Evolutionary conservation across 2,797 vertebrate species (phyloP).

Genomic region (Petrocephalus schoutedeni): DNA sequence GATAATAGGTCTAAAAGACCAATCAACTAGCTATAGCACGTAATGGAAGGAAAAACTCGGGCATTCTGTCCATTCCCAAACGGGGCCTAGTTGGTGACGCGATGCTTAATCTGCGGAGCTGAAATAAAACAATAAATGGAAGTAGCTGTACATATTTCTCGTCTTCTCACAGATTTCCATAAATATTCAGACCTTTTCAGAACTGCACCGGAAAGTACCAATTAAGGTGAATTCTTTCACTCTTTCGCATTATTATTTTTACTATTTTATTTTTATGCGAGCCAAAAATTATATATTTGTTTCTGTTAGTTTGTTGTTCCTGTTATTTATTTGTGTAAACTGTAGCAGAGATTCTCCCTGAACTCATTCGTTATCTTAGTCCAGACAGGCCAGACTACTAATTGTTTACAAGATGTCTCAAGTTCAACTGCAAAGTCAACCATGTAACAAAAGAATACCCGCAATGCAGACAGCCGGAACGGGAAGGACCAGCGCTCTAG

Average conservation of each 20-base stretch:
- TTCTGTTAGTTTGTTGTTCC: not conserved
- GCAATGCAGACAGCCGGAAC: conserved; percentile 45
- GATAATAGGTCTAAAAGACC: not conserved
- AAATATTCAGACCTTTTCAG: not conserved
- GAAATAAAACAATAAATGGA: not conserved
- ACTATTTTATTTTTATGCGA: not conserved
- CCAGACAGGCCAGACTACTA: conserved; percentile 71
- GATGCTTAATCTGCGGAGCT: not conserved
- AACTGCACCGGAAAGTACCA: not conserved
- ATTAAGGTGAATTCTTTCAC: not conserved
- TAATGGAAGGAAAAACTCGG: not conserved
- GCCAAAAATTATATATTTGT: not conserved
- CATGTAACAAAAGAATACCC: conserved; percentile 62
- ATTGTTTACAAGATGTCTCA: conserved; percentile 74
- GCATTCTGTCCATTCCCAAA: not conserved
- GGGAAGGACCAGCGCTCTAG: conserved; percentile 15
- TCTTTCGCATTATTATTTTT: not conserved
- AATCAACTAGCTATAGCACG: not conserved
- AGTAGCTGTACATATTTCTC: not conserved
- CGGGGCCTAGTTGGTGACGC: not conserved
- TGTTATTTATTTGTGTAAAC: not conserved
- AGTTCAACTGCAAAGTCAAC: conserved; percentile 69
- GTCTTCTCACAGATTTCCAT: not conserved
- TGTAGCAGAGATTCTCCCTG: conserved; percentile 12
- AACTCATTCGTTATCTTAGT: conserved; percentile 38